Percentiles rank a stretch among this genome's conserved stretches.
Evolutionary conservation across 92 coral and sea anemone genomes (phyloP).

Genomic region (Blastomussa wellsi): DNA sequence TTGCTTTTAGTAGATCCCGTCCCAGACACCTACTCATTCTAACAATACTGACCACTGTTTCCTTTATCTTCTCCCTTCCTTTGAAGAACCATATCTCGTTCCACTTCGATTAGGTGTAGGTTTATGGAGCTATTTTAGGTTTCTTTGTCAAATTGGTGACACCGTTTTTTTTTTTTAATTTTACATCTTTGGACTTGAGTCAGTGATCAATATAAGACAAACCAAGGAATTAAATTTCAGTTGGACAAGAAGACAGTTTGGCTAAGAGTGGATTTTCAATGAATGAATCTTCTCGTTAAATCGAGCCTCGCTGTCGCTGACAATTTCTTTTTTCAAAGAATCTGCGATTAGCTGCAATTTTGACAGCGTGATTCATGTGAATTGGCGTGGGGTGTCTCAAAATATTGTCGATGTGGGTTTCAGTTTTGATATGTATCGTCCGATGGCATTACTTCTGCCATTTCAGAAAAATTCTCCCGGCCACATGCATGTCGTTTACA

Average conservation of each 20-base stretch:
- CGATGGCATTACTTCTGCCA: background rate
- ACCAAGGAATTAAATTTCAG: background rate
- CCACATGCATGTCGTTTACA: background rate
- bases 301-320: background rate
- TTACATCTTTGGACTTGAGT: background rate
- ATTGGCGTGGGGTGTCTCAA: background rate
- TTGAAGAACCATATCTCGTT: background rate
- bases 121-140: constrained; percentile 1
- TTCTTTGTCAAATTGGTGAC: background rate
- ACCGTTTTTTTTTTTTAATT: background rate
- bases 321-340: background rate
- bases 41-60: background rate
- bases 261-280: background rate
- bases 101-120: background rate
- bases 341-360: background rate
- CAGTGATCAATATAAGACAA: background rate
- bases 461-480: background rate
- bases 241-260: background rate
- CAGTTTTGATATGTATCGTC: background rate
- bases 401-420: background rate
- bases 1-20: constrained; percentile 12
- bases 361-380: background rate
- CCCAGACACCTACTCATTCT: background rate
- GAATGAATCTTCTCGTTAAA: background rate
- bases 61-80: background rate